Evolutionary conservation across 1,140 invertebrate species (phyloP), one percentile per base, ranked within the genome.

Genomic region (Drosophila erecta): DNA sequence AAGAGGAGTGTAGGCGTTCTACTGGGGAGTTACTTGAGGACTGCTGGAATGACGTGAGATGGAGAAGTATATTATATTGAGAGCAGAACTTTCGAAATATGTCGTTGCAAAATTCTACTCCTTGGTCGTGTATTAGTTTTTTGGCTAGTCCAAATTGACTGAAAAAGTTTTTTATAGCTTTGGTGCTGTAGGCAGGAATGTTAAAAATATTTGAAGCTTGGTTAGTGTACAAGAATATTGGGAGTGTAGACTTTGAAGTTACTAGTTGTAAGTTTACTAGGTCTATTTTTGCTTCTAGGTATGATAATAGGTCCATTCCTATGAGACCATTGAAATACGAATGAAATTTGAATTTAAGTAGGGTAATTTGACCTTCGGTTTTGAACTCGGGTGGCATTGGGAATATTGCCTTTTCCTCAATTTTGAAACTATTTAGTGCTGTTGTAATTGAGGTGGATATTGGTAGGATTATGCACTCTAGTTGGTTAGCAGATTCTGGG

Each of bases 71-170:
- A 7, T 47, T 47, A 7, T 27, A 47, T 7, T 47, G 46, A 2
- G 14, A 4, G 22, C 27, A 14, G 27, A 47, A 47, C 27, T 47
- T 24, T n/a, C 4, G 17, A 17, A 20, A 37, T 22, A 43, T 5
- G 7, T n/a, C 1, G 17, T 15, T 12, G 3, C 6, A 56, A 7
- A 56, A 56, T 56, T 43, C 22, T 10, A 38, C 22, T 15, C 53
- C 53, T 15, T 20, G 38, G 8, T 43, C 54, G 41, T 30, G 27
- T 12, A 56, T 24, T 7, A 43, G 17, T 43, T 56, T 56, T 17
- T 40, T 27, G 2, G 54, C 38, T 12, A 56, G 8, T 38, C 38
- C 54, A 4, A 56, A 47, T 14, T 22, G 27, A 56, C 12, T 56
- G 11, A 43, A 12, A 12, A 30, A 40, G 6, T 40, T 14, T 40